Evolutionary conservation across 2,888 invertebrate species (phyloP), one percentile per base, ranked within the genome.

Genomic region (Neoascia interrupta): DNA sequence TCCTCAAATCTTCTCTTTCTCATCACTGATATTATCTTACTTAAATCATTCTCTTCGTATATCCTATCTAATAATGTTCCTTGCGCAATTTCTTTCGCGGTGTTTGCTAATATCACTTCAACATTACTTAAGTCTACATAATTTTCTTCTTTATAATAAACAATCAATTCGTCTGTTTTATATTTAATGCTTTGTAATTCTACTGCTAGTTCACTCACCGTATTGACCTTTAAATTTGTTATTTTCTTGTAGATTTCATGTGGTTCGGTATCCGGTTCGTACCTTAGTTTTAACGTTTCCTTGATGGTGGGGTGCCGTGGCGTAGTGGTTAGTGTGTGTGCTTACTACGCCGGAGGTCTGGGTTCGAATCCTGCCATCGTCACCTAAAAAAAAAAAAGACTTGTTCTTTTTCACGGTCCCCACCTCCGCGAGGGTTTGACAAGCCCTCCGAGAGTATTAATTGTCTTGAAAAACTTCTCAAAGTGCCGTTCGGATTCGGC

Each of bases 171-270:
- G 15, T 45, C 26, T n/a, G 45, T 26, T 23, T 45, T 45, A n/a
- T 13, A 45, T 23, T 45, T 45, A 26, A 45, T 45, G n/a, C 15
- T 45, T 45, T 45, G 45, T n/a, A 45, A 15, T 13, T 45, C 45
- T 26, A 45, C 45, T 45, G 45, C 45, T 45, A 45, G 21, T 41
- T 41, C 41, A 18, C 19, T 41, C 21, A 41, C 41, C 19, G 41
- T 41, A 19, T 41, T 41, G 2, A 41, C 19, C 3, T 21, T 41
- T 8, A 19, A 11, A 21, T 41, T 41, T n/a, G 41, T 19, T 15
- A 19, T 41, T 10, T 11, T 41, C 21, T 11, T 19, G 41, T 19
- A 41, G 19, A 41, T 5, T 41, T 41, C 13, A 11, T 43, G 43
- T 2, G 43, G 21, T 43, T 21, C 43, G n/a, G 11, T 8, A 10